Evolutionary conservation across 2,797 vertebrate species (phyloP), one percentile per base, ranked within the genome.

Genomic region (Balearica regulorum): DNA sequence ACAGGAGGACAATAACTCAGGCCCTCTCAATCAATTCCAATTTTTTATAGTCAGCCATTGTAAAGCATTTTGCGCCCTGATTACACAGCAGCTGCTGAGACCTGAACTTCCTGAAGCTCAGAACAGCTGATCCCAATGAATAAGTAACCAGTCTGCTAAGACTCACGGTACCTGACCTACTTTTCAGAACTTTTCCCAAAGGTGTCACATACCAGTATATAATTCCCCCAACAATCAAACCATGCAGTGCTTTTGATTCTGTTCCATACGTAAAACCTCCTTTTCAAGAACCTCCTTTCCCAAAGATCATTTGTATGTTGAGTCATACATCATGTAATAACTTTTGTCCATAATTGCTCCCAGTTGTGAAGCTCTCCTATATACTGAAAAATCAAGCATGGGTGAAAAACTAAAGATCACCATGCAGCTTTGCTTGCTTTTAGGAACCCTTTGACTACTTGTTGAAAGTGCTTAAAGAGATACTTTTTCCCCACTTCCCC

Each of bases 1-100:
- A 97, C 80, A 85, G 65, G 90, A 95, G 94, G 44, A 93, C 80
- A 94, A 96, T 97, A 96, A 97, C 87, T 97, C 93, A 96, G 87
- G 71, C 61, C 58, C 65, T 76, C 81, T 97, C 85, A 89, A 90
- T 96, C 93, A 93, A 76, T 97, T 95, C 62, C 70, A 91, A 29
- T 88, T 85, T 88, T 96, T 93, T 95, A 90, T 46, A 95, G 80
- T 71, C 71, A 94, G 58, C 33, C 81, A 90, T 96, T 93, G 91
- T 90, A 90, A 94, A 78, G 41, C 35, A 62, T 92, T 97, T 94
- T 94, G 86, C 1, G 5, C 57, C 78, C 77, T 95, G 95, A 93
- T 96, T 95, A 68, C 93, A 93, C 89, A 94, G 89, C 97, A 97
- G 95, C 93, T 97, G 95, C 88, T 83, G 92, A 93, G 92, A 83